Percentiles rank a stretch among this genome's conserved stretches.
Evolutionary conservation across 2,888 invertebrate species (phyloP).

Genomic region (Lepidonotus clava): DNA sequence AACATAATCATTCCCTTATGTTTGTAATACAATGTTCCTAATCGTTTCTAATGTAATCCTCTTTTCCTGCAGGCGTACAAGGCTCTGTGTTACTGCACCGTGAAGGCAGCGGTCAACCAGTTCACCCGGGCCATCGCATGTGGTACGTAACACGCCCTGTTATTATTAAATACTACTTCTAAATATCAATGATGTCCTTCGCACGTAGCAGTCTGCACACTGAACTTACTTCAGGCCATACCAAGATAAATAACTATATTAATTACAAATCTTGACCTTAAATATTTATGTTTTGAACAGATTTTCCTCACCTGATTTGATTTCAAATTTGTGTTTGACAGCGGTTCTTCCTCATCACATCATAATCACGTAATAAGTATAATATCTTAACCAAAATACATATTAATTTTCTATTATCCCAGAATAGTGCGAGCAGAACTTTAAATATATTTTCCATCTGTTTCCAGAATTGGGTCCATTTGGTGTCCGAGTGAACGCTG

Average conservation of each 20-base stretch:
- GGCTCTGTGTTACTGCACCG: constrained; percentile 14
- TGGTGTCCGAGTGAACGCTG: constrained; percentile 1
- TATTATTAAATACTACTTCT: too few species aligned
- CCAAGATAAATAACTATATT: too few species aligned
- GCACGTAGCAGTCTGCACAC: too few species aligned
- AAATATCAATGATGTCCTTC: too few species aligned
- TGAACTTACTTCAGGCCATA: too few species aligned
- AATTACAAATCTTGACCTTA: background rate
- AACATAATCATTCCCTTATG: too few species aligned
- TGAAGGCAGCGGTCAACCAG: constrained; percentile 46
- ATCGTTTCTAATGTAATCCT: background rate
- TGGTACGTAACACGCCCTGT: constrained; percentile 13
- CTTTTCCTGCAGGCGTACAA: background rate
- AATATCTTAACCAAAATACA: background rate
- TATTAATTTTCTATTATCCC: background rate
- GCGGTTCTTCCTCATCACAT: too few species aligned
- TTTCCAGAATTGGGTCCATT: background rate
- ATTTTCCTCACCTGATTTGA: too few species aligned
- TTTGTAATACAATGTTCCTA: too few species aligned
- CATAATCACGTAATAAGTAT: too few species aligned
- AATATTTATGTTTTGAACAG: background rate
- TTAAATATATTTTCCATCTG: background rate
- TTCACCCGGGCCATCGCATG: constrained; percentile 19
- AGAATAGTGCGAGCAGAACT: background rate
- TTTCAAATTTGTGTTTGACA: too few species aligned